Evolutionary conservation across 2,888 invertebrate genomes (phyloP).

Genomic region (Strigamia crassipes): DNA sequence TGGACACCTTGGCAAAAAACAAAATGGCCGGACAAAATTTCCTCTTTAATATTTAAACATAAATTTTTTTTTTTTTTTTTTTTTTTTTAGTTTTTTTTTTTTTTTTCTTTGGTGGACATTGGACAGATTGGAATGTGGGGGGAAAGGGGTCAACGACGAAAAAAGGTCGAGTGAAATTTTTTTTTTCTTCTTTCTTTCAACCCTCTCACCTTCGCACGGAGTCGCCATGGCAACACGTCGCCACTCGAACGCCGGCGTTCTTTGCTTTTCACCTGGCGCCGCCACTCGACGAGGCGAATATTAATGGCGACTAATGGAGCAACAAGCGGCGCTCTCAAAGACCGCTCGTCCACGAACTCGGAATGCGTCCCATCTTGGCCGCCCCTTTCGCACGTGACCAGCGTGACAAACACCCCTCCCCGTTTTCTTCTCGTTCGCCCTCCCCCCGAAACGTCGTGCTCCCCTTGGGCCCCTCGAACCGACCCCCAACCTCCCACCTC

Average conservation of each 20-base stretch:
- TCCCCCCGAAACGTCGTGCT: slow-evolving; percentile 64
- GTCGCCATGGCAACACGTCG: not conserved
- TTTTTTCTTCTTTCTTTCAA: not conserved
- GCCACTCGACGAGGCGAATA: slow-evolving; percentile 21
- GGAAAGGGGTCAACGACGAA: not conserved
- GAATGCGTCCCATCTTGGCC: slow-evolving; percentile 51
- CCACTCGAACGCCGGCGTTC: not conserved
- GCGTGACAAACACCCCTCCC: slow-evolving; percentile 49
- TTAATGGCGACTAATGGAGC: slow-evolving; percentile 21
- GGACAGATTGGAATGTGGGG: not conserved
- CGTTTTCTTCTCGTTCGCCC: slow-evolving; percentile 53
- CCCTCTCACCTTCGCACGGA: not conserved
- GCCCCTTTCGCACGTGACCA: slow-evolving; percentile 49
- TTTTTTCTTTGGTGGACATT: too few species aligned
- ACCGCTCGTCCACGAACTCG: slow-evolving; percentile 41
- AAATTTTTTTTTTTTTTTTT: too few species aligned
- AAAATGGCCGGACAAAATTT: not conserved
- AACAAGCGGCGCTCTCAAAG: slow-evolving; percentile 21
- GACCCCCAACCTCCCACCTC: not conserved
- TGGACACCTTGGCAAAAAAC: slow-evolving; percentile 21
- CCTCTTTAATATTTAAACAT: not conserved
- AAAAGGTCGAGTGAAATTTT: not conserved
- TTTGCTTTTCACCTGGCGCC: slow-evolving; percentile 21
- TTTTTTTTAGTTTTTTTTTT: too few species aligned
- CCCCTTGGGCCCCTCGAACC: slow-evolving; percentile 59